phyloP scores from a whole-genome alignment of 1,140 invertebrate genomes.

The Bombyx mandarina region DNA sequence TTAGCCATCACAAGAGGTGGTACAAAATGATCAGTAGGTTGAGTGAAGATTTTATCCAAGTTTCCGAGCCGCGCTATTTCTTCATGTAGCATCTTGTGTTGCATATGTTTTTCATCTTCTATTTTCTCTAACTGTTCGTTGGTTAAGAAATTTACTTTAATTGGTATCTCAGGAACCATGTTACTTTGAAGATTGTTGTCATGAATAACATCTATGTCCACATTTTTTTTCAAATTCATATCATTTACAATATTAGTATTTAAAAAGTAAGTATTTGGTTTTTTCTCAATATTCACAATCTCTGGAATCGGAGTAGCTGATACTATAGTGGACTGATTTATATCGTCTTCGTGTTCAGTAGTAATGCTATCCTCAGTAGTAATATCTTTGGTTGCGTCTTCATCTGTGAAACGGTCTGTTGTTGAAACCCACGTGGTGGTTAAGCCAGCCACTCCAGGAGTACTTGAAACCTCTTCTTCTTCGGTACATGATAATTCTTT shows the following conservation, averaged over 20 bases:
- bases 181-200: conserved; percentile 49
- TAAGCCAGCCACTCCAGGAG: conserved; percentile 12
- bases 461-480: conserved; percentile 40
- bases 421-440: conserved; percentile 31
- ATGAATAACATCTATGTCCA: conserved; percentile 27
- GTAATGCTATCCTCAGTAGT: conserved; percentile 39
- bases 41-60: conserved; percentile 62
- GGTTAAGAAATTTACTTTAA: conserved; percentile 28
- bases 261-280: conserved; percentile 16
- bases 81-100: conserved; percentile 55
- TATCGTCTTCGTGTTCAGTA: conserved; percentile 36
- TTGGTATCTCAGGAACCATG: conserved; percentile 35
- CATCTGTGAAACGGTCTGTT: conserved; percentile 31
- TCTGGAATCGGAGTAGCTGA: conserved; percentile 20
- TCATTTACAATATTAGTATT: conserved; percentile 17
- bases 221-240: conserved; percentile 29
- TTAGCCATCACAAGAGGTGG: conserved; percentile 69
- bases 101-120: conserved; percentile 49
- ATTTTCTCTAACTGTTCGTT: conserved; percentile 38
- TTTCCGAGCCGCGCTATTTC: conserved; percentile 50
- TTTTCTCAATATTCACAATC: conserved; percentile 14
- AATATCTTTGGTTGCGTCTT: conserved; percentile 34
- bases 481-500: conserved; percentile 56
- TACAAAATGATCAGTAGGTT: conserved; percentile 67
- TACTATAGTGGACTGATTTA: conserved; percentile 23